Evolutionary conservation across 2,113 vertebrate genomes (phyloP).

Genomic region (Cebidichthys violaceus): DNA sequence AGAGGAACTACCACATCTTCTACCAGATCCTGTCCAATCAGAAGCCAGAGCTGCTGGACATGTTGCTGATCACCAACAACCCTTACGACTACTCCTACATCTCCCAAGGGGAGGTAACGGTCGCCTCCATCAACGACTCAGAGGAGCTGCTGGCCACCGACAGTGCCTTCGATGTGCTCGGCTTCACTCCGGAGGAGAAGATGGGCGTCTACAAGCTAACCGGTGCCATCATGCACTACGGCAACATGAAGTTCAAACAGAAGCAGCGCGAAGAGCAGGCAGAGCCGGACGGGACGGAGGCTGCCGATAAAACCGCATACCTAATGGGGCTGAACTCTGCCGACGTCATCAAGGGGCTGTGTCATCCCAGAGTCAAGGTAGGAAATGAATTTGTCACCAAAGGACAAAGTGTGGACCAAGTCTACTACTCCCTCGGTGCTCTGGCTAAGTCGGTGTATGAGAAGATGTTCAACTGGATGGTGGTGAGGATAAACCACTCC

Average conservation of each 20-base stretch:
- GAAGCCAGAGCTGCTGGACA: slow-evolving; percentile 91
- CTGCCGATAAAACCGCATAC: slow-evolving; percentile 86
- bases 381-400: slow-evolving; percentile 87
- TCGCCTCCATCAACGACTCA: slow-evolving; percentile 91
- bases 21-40: slow-evolving; percentile 97
- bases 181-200: slow-evolving; percentile 90
- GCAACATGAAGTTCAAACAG: slow-evolving; percentile 93
- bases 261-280: slow-evolving; percentile 93
- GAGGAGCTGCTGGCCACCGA: slow-evolving; percentile 94
- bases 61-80: slow-evolving; percentile 91
- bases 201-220: slow-evolving; percentile 88
- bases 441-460: slow-evolving; percentile 86
- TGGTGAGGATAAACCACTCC: slow-evolving; percentile 85
- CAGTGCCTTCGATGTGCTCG: slow-evolving; percentile 88
- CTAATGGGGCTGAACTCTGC: slow-evolving; percentile 88
- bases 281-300: slow-evolving; percentile 88
- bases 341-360: slow-evolving; percentile 86
- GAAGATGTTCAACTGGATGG: slow-evolving; percentile 89
- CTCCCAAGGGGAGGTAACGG: slow-evolving; percentile 93
- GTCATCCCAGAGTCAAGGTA: slow-evolving; percentile 87
- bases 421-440: slow-evolving; percentile 85
- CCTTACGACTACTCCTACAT: slow-evolving; percentile 94
- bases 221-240: slow-evolving; percentile 91
- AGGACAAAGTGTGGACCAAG: slow-evolving; percentile 92
- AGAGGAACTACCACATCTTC: slow-evolving; percentile 96